Conservation (phyloP, 2,888 invertebrate species). For the Halocaridina rubra region DNA sequence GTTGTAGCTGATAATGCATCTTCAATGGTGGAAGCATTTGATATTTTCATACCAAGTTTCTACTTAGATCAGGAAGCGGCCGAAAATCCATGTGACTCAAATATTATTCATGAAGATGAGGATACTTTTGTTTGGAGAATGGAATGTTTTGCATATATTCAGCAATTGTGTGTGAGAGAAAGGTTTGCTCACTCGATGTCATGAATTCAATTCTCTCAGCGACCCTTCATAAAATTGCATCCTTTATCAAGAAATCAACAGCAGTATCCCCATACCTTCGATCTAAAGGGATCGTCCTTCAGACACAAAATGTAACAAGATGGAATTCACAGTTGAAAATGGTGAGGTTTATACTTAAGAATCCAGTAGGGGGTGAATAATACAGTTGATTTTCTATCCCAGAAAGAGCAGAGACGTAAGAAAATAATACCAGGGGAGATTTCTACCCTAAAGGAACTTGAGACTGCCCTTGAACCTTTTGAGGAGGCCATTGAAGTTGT, state of each 20-base stretch:
- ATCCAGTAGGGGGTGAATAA: neutral
- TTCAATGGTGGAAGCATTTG: neutral
- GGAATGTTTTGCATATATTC: neutral
- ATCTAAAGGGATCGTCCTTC: neutral
- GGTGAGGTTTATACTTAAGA: neutral
- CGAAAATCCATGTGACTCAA: neutral
- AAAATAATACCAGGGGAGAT: neutral
- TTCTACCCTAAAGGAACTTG: neutral
- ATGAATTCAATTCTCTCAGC: neutral
- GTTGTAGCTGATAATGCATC: constrained; percentile 1
- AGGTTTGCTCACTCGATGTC: neutral
- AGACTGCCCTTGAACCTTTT: neutral
- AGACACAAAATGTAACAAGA: neutral
- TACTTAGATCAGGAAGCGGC: neutral
- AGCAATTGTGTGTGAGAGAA: too few relatives aligned
- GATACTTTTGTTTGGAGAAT: neutral
- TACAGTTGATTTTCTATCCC: neutral
- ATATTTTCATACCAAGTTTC: neutral
- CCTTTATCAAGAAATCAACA: neutral
- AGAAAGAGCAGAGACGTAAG: neutral
- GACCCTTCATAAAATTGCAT: neutral
- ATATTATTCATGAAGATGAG: neutral
- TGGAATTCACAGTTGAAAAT: neutral
- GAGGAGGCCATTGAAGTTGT: neutral
- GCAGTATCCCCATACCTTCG: neutral